Evolutionary conservation across 2,113 vertebrate species (phyloP), one percentile per base, ranked within the genome.

Genomic region (Clarias batrachus): DNA sequence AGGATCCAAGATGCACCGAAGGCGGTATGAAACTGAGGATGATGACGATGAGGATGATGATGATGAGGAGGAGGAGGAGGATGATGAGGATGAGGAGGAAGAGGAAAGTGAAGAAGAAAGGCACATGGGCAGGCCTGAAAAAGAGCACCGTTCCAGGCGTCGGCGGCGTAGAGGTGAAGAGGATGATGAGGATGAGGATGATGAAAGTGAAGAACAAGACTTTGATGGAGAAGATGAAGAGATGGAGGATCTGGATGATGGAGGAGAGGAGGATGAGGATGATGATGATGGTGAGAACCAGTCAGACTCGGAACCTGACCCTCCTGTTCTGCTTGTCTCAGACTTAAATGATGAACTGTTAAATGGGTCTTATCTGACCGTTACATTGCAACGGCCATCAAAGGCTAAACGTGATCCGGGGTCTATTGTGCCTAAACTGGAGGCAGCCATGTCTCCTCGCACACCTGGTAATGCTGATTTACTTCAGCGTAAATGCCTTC

Each of bases 351-450:
- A 96, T 23, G 95, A 96, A 82, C 91, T 95, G 56, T 90, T 96
- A 48, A 94, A 92, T 11, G 96, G 97, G 79, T 98, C 97, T 90
- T 99, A 98, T 92, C 96, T 98, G 93, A 99, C 97, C 0, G 98
- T 99, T 81, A 98, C 97, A 0, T 95, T 99, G 1, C 98, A 99
- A 92, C 95, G 96, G 70, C 97, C 98, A 87, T 92, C 94, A 23
- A 94, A 93, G 82, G 94, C 97, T 93, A 97, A 95, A 94, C 96
- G 96, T 52, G 94, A 97, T 91, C 95, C 96, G 60, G 97, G 96
- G 90, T 98, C 97, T 59, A 98, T 99, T 3, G 97, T 99, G 89
- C 98, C 98, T 88, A 98, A 98, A 94, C 95, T 99, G 78, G 97
- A 99, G 93, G 98, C 98, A 3, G 95, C 95, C 87, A 96, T 99